Base-by-base conservation (phyloP, 2,888 invertebrate genomes). In the Synergus gifuensis region DNA sequence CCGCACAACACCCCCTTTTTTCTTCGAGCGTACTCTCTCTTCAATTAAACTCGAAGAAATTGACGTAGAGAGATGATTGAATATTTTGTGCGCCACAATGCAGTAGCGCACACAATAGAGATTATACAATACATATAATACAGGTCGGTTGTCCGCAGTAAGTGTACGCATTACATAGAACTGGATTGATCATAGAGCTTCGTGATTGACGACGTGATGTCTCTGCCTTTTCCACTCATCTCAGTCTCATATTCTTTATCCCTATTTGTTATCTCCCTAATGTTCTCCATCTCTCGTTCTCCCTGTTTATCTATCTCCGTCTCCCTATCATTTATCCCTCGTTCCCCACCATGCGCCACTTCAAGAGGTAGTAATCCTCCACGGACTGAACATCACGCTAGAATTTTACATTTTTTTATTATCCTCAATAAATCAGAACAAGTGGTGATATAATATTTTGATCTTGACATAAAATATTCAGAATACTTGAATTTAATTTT, bases 41-140 rank as follows among this genome's bases (percentile, higher is more conserved):
- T 88, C 85, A 88, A 89, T 89, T 88, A 89, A 88, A 89, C 85
- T 82, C 81, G 85, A 86, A 86, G 83, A 83, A 86, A 86, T 87
- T 85, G 84, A 84, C 81, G 82, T 83, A 86, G 86, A 88, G 81
- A 85, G 87, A 87, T 86, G 86, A 88, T 89, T 89, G 86, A 88
- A 87, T 87, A 86, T 88, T 54, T 49, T 85, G 87, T 86, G 84
- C 84, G 83, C 80, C 82, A 84, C 86, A 88, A 89, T 88, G 82
- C 85, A 86, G 86, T 87, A n/a, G 64, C 36, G 11, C 14, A 14
- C 16, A 36, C 36, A 46, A 4, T 12, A 49, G 14, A 49, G 14
- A 49, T 16, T 49, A 14, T 49, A 16, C 11, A 49, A 44, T 44
- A 44, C 44, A 44, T 11, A 36, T 11, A 36, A 36, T 58, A 58